Base-by-base conservation (phyloP, 2,888 invertebrate genomes). In the Eubasilissa splendida region DNA sequence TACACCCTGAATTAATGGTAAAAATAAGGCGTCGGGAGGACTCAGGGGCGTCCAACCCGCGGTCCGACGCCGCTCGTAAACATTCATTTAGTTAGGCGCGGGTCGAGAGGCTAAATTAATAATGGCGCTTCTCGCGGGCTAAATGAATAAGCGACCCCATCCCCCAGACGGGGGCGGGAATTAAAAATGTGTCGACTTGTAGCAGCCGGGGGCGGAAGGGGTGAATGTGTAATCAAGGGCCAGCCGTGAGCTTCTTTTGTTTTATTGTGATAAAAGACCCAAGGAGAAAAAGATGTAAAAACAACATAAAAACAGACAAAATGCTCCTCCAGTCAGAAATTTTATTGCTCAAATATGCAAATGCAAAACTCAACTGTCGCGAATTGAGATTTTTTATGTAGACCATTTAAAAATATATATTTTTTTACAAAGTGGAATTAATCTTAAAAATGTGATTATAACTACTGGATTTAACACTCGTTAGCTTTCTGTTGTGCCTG, bases 131-230 rank as follows among this genome's bases (percentile, higher is more conserved):
- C 79, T 68, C 71, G 71, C 58, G 59, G 70, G 81, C 63, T 81
- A 81, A 82, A 82, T 82, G 79, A 82, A 82, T 82, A 82, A 82
- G 76, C 78, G 76, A 66, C 77, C 53, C 76, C 71, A 42, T 70
- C 60, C 53, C 33, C 70, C 42, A 31, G 50, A 31, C 31, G 63
- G 70, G 71, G 78, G 75, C 33, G 66, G 66, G 80, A 80, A 80
- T 83, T 83, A 83, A 83, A 83, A 83, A 83, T 83, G 80, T 80
- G 83, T 76, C 80, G 76, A 81, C 78, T 81, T 75, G 52, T 63
- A 54, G 58, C 56, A 77, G 70, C 68, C 14, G 66, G 12, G 58
- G 79, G 58, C 53, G 79, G 65, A 80, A 80, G 66, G 80, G 80
- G 78, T 80, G 78, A 80, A 82, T 79, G 78, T 77, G 79, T 82